Evolutionary conservation across 2,888 invertebrate genomes (phyloP).

Genomic region (Drosophila trichaetosa): DNA sequence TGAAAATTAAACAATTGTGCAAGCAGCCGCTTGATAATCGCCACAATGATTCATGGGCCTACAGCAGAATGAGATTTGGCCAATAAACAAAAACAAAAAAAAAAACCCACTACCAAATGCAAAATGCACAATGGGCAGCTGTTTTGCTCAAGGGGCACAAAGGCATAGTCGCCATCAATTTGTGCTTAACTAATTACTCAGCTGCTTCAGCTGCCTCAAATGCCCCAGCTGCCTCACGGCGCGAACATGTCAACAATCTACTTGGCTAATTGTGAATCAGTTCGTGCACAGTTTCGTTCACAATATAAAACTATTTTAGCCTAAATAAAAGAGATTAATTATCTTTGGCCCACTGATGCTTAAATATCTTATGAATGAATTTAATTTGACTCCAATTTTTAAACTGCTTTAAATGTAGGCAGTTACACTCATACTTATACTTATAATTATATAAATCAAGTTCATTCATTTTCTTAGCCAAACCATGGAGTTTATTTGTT

Average conservation of each 20-base stretch:
- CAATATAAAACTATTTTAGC: constrained; percentile 38
- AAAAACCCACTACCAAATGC: constrained; percentile 5
- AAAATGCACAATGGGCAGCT: constrained; percentile 50
- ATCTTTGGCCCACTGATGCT: neutral
- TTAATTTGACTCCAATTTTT: neutral
- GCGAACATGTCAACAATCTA: constrained; percentile 38
- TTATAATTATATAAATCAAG: neutral
- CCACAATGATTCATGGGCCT: constrained; percentile 70
- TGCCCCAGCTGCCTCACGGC: constrained; percentile 22
- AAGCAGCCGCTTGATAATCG: constrained; percentile 74
- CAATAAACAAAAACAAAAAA: constrained; percentile 5
- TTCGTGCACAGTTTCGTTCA: constrained; percentile 2
- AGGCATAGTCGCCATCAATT: constrained; percentile 44
- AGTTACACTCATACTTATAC: too few relatives aligned
- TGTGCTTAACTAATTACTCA: constrained; percentile 59
- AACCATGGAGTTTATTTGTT: neutral
- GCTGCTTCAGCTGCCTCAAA: constrained; percentile 27
- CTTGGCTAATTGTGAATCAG: constrained; percentile 39
- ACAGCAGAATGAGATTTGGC: constrained; percentile 45
- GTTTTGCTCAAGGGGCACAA: constrained; percentile 33
- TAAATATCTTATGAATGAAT: neutral
- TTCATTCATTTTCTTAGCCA: neutral
- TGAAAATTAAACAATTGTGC: constrained; percentile 82
- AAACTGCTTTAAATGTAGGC: neutral
- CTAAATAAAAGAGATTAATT: constrained; percentile 14